Evolutionary conservation across 2,888 invertebrate species (phyloP).

Genomic region (Xanthorhoe designata): DNA sequence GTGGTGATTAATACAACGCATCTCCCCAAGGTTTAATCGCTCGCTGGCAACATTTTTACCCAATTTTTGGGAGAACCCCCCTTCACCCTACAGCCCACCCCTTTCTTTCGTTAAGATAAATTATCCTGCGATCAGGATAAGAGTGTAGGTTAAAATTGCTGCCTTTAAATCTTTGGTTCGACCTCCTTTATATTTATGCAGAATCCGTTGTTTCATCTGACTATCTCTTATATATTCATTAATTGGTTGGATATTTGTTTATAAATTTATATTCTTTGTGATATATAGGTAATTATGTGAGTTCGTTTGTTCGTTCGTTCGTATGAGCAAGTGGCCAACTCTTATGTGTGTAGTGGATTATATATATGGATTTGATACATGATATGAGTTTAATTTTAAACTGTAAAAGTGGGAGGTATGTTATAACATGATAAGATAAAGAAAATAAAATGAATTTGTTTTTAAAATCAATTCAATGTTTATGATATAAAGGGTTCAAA

Average conservation of each 20-base stretch:
- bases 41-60: slow-evolving; percentile 86
- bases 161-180: slow-evolving; percentile 83
- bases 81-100: slow-evolving; percentile 70
- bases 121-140: slow-evolving; percentile 85
- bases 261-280: no score
- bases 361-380: no score
- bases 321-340: no score
- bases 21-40: slow-evolving; percentile 85
- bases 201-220: slow-evolving; percentile 66
- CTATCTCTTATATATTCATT: slow-evolving; percentile 46
- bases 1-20: slow-evolving; percentile 86
- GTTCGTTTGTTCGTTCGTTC: no score
- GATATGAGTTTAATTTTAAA: no score
- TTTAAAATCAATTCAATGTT: no score
- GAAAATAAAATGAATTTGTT: no score
- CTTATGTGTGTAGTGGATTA: no score
- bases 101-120: slow-evolving; percentile 86
- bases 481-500: no score
- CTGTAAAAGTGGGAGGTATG: no score
- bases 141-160: slow-evolving; percentile 85
- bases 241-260: neutral
- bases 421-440: no score
- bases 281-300: no score
- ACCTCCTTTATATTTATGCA: slow-evolving; percentile 80
- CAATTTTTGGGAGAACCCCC: slow-evolving; percentile 80